These are phyloP conservation scores for Theretra japonica DNA, from an alignment of 2,888 invertebrate genomes.

Conservation along the genomic window DNA sequence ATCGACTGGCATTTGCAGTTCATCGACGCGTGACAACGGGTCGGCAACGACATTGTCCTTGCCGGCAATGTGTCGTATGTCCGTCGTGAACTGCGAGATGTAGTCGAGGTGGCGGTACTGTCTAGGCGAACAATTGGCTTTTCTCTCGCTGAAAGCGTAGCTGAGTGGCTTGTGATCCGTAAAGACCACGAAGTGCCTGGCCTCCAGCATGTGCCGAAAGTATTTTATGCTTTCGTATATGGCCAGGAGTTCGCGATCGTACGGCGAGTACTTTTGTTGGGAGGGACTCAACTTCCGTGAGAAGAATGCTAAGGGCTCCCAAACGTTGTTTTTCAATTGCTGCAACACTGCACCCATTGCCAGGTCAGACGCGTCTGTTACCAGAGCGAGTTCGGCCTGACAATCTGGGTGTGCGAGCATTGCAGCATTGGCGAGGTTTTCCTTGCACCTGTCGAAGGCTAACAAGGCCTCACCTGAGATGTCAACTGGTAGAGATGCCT, in stretches of 20 bases:
- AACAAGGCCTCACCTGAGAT: not conserved
- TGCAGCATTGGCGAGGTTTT: constrained; percentile 21
- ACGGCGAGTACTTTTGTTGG: constrained; percentile 31
- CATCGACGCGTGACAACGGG: constrained; percentile 47
- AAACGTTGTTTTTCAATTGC: not conserved
- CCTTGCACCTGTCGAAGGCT: constrained; percentile 29
- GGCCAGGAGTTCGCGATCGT: constrained; percentile 30
- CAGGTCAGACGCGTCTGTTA: constrained; percentile 16
- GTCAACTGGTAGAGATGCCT: constrained; percentile 27
- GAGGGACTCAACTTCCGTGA: constrained; percentile 29
- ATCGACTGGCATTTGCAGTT: constrained; percentile 24
- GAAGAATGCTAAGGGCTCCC: constrained; percentile 28
- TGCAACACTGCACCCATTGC: constrained; percentile 31
- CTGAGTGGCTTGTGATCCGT: constrained; percentile 35
- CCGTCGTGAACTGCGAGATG: constrained; percentile 58
- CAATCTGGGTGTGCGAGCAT: constrained; percentile 26
- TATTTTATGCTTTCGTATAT: constrained; percentile 33
- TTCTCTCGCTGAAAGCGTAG: constrained; percentile 28
- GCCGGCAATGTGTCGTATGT: constrained; percentile 55
- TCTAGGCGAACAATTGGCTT: constrained; percentile 28
- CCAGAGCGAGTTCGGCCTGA: too few species aligned
- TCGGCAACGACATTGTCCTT: constrained; percentile 54
- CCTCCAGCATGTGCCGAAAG: constrained; percentile 32
- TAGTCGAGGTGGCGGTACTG: constrained; percentile 43
- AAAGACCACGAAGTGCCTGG: constrained; percentile 23